Base-by-base conservation (phyloP, 2,797 vertebrate species). In the Dromococcyx pavoninus region DNA sequence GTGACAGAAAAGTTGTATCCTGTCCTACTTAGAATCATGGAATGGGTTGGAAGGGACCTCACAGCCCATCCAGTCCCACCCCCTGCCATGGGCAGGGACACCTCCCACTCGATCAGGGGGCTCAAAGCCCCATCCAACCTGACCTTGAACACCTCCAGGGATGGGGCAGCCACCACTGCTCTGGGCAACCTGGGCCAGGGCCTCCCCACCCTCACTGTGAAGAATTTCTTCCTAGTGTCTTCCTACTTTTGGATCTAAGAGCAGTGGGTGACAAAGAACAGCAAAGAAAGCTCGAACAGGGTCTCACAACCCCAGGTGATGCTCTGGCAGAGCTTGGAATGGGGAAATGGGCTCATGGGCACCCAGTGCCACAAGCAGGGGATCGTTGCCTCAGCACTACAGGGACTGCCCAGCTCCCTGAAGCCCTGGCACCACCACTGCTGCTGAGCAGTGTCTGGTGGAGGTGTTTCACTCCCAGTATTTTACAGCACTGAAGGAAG, bases 201-300 rank as follows among this genome's bases (percentile, higher is more conserved):
- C n/a, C n/a, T n/a, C n/a, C n/a, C n/a, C n/a, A n/a, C n/a, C n/a
- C n/a, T n/a, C n/a, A n/a, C n/a, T n/a, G n/a, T n/a, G n/a, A n/a
- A n/a, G n/a, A n/a, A n/a, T n/a, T n/a, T n/a, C n/a, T n/a, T n/a
- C n/a, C n/a, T n/a, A n/a, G n/a, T n/a, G n/a, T n/a, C n/a, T n/a
- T n/a, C n/a, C n/a, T n/a, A n/a, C 10, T 48, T 67, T 24, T 33
- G 48, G 23, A 13, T 57, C 41, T 25, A 5, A 46, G 53, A 56
- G 14, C 57, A 44, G 28, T 2, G 2, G 39, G 58, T 17, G 33
- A 41, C 23, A 28, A 41, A 24, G n/a, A 24, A n/a, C 25, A 53
- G 30, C 4, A 6, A 44, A 41, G 27, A 30, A 27, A 53, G 39
- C 1, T 0, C 2, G 15, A 9, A 11, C 0, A 0, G 7, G 8